These are phyloP conservation scores for Macrostomum lignano DNA, from an alignment of 1,140 invertebrate genomes.

Conservation along the genomic window DNA sequence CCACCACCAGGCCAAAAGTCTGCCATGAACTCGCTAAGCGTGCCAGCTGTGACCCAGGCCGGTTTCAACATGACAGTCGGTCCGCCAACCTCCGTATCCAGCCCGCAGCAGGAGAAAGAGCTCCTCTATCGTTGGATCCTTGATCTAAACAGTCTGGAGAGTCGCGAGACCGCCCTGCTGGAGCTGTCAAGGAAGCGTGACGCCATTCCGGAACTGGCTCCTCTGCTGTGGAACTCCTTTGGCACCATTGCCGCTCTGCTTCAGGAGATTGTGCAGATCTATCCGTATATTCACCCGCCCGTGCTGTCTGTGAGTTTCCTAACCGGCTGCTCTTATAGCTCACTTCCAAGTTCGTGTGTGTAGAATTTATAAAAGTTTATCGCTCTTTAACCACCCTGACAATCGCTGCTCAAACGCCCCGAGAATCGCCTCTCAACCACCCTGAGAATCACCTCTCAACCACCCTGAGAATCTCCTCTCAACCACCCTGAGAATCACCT, in stretches of 20 bases:
- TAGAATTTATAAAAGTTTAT: no score
- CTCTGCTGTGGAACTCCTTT: constrained; percentile 94
- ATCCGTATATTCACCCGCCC: constrained; percentile 82
- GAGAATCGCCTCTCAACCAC: no score
- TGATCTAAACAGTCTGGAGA: constrained; percentile 71
- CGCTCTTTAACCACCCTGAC: no score
- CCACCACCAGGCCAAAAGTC: no score
- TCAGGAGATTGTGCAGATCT: constrained; percentile 70
- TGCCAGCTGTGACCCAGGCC: no score
- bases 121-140: constrained; percentile 74
- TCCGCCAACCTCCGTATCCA: no score
- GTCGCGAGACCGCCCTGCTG: constrained; percentile 67
- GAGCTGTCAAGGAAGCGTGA: constrained; percentile 86
- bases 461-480: no score
- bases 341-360: neutral
- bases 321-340: neutral
- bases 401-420: no score
- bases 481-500: no score
- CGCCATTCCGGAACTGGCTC: constrained; percentile 70
- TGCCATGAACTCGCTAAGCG: no score
- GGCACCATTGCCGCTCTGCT: constrained; percentile 78
- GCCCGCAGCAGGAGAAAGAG: constrained; percentile 41
- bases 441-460: no score
- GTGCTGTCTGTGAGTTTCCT: constrained; percentile 44
- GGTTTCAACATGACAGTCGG: no score